Base-by-base conservation (phyloP, 2,888 invertebrate species). In the Dolichopus griseipennis region DNA sequence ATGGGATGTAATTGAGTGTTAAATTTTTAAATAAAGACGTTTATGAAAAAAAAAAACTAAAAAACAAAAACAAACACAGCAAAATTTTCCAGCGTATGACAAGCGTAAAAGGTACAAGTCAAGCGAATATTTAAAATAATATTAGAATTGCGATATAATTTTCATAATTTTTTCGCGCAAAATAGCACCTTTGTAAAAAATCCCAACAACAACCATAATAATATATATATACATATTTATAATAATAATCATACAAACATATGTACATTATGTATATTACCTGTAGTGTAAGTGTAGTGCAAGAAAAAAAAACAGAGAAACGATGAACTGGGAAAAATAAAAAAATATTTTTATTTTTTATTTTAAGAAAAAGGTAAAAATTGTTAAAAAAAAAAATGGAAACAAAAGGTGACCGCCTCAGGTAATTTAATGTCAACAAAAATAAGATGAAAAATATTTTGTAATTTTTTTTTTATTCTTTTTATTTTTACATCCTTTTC, bases 1-100 rank as follows among this genome's bases (percentile, higher is more conserved):
- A n/a, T n/a, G 52, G 18, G 52, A 18, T 15, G 15, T 52, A 52
- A 52, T 52, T 52, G 52, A 52, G 52, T 52, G 52, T 52, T 52
- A 52, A 52, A 52, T 52, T 52, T 52, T 52, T 52, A 52, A 52
- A 52, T 52, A 52, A 18, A 52, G 52, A 52, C n/a, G 18, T 52
- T 52, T 52, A 52, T 2, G 18, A 52, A 52, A 18, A 18, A 27
- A 2, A 27, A 27, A 27, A 27, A n/a, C 37, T 10, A 37, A 52
- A 52, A 18, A 6, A 6, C 2, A 52, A 52, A 52, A 52, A 52
- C 12, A 1, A 34, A 37, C 8, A 37, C 8, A 37, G 37, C 34
- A 37, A 37, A 37, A 7, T 37, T 2, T 2, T 37, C 1, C 37
- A 37, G 4, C 12, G 8, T 37, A 37, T 1, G 12, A 37, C 8